Evolutionary conservation across 2,797 vertebrate genomes (phyloP), one percentile per base, ranked within the genome.

Genomic region (Cuculus canorus): DNA sequence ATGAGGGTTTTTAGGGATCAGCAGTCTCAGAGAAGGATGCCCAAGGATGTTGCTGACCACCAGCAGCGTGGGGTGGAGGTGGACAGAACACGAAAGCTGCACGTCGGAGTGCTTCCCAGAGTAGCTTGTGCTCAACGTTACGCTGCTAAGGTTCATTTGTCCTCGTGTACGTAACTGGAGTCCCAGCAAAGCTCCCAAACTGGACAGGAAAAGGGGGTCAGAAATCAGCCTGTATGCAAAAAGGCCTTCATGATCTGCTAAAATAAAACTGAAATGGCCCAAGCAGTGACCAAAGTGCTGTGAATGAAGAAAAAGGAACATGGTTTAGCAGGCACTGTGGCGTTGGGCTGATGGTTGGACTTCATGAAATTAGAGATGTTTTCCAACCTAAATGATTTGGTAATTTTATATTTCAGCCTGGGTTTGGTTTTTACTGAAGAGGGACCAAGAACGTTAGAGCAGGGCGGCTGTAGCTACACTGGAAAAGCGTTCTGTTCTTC

Each of bases 221-320:
- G 0, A 37, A 22, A 41, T 18, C 23, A 45, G 11, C 15, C 72
- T n/a, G 0, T 16, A 1, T 21, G 9, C 21, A 10, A 11, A 59
- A 87, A 85, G 13, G 19, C 12, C 32, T 48, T 78, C 6, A 7
- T 25, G 52, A 24, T 47, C 22, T 45, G 17, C 25, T 72, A 25
- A 73, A 76, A 86, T 71, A 25, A 80, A 73, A 70, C 0, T 4
- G 25, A 43, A 56, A n/a, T 19, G 56, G 33, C 8, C 11, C 33
- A 8, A 69, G 63, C 4, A 23, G 22, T 22, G 32, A 35, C 23
- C 39, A 14, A 17, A 69, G 43, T 14, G 52, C 57, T 17, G 22
- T 0, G 52, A 30, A 59, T 14, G 25, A 81, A 69, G 68, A 6
- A 73, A 65, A 77, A 45, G 43, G 43, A 17, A 17, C 43, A 17